A percentile compares a stretch with the other conserved stretches of the same genome.
phyloP scores from a whole-genome alignment of 2,113 vertebrate species.

The Nymphicus hollandicus region DNA sequence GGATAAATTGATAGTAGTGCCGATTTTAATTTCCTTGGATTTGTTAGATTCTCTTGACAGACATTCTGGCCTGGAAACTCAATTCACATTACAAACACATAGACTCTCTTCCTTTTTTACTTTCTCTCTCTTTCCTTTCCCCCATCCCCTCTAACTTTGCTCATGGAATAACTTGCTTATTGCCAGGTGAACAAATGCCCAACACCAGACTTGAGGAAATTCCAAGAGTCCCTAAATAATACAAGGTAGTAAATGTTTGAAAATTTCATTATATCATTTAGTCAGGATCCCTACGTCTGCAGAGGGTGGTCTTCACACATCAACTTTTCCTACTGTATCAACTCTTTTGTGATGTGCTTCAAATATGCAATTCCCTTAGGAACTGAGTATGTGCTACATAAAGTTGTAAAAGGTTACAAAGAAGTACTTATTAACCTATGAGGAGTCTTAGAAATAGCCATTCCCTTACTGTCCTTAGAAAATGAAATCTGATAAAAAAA shows the following conservation, averaged over 20 bases:
- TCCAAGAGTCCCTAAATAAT: not conserved
- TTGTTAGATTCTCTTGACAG: not conserved
- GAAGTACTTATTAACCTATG: not conserved
- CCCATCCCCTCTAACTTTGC: not conserved
- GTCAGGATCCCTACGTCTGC: not conserved
- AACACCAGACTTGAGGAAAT: not conserved
- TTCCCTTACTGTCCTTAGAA: not conserved
- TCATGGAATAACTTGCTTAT: not conserved
- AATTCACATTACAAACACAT: not conserved
- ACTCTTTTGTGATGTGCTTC: not conserved
- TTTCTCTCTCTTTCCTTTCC: not conserved
- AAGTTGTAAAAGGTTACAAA: not conserved
- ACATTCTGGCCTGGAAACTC: not conserved
- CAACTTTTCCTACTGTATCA: not conserved
- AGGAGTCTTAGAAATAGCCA: not conserved
- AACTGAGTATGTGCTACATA: not conserved
- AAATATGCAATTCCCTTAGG: not conserved
- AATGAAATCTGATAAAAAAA: constrained; percentile 17
- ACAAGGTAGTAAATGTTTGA: not conserved
- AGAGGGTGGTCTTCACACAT: not conserved
- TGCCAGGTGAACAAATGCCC: not conserved
- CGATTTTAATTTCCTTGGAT: not conserved
- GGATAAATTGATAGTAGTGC: constrained; percentile 38
- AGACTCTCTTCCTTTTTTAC: not conserved
- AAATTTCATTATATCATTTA: not conserved